Conservation (phyloP, 2,888 invertebrate species). For the Mallateleia sp. region DNA sequence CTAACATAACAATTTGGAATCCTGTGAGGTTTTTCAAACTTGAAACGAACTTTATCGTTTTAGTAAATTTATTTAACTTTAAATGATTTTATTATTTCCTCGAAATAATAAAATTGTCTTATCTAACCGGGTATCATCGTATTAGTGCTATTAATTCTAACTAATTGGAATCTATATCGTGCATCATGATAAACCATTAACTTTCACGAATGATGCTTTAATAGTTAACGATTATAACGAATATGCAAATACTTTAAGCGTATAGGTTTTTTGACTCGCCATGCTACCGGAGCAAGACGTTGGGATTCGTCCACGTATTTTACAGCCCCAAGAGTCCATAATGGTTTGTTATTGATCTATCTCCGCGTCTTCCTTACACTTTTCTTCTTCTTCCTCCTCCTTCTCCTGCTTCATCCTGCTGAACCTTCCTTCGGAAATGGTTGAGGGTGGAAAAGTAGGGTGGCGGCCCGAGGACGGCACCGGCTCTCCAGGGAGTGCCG, state of each 20-base stretch:
- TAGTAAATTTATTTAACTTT: too few relatives aligned
- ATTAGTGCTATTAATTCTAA: too few relatives aligned
- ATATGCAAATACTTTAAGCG: conserved; percentile 39
- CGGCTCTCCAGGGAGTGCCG: conserved; percentile 75
- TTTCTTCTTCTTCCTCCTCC: conserved; percentile 83
- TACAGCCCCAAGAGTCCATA: conserved; percentile 84
- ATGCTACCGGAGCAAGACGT: conserved; percentile 28
- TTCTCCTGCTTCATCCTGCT: conserved; percentile 76
- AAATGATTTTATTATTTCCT: too few relatives aligned
- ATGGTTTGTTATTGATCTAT: conserved; percentile 89
- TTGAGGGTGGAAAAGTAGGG: conserved; percentile 77
- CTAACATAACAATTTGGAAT: too few relatives aligned
- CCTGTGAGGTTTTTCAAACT: too few relatives aligned
- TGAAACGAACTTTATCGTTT: too few relatives aligned
- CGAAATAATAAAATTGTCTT: too few relatives aligned
- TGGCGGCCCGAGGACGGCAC: conserved; percentile 65
- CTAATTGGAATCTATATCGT: too few relatives aligned
- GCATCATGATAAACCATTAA: too few relatives aligned
- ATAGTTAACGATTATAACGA: conserved; percentile 7
- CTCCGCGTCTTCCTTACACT: conserved; percentile 86
- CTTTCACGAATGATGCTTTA: conserved; percentile 35
- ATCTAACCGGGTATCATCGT: too few relatives aligned
- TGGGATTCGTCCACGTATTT: conserved; percentile 55
- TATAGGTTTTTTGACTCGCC: conserved; percentile 46
- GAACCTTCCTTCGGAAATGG: conserved; percentile 72